Evolutionary conservation across 2,888 invertebrate genomes (phyloP).

Genomic region (Eugnorisma glareosa): DNA sequence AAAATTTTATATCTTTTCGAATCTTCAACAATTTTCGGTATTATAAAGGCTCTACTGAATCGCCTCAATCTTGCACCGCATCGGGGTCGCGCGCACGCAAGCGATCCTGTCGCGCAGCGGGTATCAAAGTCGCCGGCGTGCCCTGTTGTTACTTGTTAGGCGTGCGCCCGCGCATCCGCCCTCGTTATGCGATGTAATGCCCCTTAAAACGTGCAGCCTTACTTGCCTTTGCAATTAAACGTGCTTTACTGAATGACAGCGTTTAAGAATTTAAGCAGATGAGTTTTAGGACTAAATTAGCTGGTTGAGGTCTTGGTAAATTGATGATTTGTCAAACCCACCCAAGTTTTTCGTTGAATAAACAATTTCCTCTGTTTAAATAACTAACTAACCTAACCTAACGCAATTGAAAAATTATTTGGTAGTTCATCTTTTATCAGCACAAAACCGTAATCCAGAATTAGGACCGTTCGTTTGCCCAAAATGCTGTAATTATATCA

Average conservation of each 20-base stretch:
- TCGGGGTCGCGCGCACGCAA: constrained; percentile 80
- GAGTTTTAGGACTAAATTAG: constrained; percentile 28
- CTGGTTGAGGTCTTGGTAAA: neutral
- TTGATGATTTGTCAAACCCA: neutral
- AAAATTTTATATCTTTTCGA: neutral
- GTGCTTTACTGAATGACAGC: constrained; percentile 62
- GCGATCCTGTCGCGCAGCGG: constrained; percentile 84
- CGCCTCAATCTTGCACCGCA: constrained; percentile 73
- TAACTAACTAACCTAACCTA: too few relatives aligned
- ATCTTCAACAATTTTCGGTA: constrained; percentile 22
- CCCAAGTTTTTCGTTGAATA: neutral
- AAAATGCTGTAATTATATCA: neutral
- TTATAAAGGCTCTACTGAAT: constrained; percentile 48
- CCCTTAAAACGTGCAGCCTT: constrained; percentile 62
- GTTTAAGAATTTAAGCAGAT: constrained; percentile 38
- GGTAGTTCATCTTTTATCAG: neutral
- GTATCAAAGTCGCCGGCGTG: constrained; percentile 82
- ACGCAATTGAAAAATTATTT: too few relatives aligned
- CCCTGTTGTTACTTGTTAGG: constrained; percentile 80
- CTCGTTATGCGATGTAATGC: constrained; percentile 73
- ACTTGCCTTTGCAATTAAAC: constrained; percentile 65
- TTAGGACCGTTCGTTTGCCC: too few relatives aligned
- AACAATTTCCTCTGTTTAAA: neutral
- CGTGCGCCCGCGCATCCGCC: constrained; percentile 73
- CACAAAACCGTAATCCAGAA: neutral